Evolutionary conservation across 1,140 invertebrate genomes (phyloP).

Genomic region (Drosophila guanche): DNA sequence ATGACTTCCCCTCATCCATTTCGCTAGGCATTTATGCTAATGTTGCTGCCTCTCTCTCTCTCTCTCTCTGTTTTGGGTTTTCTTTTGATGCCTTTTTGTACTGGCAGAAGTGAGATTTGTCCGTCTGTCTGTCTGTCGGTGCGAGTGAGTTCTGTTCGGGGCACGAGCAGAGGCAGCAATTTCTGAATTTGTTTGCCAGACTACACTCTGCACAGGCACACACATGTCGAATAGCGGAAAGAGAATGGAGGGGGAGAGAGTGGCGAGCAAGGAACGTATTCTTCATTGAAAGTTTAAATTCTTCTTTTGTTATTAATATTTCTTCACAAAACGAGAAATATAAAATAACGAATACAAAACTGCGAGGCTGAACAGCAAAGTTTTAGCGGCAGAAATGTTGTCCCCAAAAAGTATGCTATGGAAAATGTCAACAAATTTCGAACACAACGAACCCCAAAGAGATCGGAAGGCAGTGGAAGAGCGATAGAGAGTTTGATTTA

Average conservation of each 20-base stretch:
- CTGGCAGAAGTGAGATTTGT: too few species aligned
- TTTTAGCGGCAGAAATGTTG: constrained; percentile 10
- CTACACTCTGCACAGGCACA: constrained; percentile 48
- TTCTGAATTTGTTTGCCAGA: constrained; percentile 58
- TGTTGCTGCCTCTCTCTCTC: not conserved
- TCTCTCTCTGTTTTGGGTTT: not conserved
- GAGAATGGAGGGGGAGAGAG: not conserved
- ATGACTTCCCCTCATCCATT: constrained; percentile 16
- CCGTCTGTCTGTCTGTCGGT: constrained; percentile 9
- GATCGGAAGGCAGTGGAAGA: too few species aligned
- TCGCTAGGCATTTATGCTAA: constrained; percentile 39
- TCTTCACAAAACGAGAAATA: constrained; percentile 26
- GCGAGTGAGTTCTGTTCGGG: constrained; percentile 22
- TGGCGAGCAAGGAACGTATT: constrained; percentile 7
- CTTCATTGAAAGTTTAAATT: constrained; percentile 79
- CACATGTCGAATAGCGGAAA: constrained; percentile 6
- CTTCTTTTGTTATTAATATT: constrained; percentile 80
- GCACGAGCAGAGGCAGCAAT: constrained; percentile 53
- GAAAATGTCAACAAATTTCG: constrained; percentile 4
- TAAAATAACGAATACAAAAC: not conserved
- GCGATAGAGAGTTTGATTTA: constrained; percentile 17
- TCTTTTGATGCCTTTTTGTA: constrained; percentile 16
- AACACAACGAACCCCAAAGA: too few species aligned
- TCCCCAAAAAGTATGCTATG: constrained; percentile 28
- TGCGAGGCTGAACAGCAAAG: constrained; percentile 3